Percentiles rank a stretch among this genome's conserved stretches.
These are phyloP conservation scores for Amia ocellicauda DNA, from an alignment of 2,113 vertebrate species.

Conservation along the genomic window DNA sequence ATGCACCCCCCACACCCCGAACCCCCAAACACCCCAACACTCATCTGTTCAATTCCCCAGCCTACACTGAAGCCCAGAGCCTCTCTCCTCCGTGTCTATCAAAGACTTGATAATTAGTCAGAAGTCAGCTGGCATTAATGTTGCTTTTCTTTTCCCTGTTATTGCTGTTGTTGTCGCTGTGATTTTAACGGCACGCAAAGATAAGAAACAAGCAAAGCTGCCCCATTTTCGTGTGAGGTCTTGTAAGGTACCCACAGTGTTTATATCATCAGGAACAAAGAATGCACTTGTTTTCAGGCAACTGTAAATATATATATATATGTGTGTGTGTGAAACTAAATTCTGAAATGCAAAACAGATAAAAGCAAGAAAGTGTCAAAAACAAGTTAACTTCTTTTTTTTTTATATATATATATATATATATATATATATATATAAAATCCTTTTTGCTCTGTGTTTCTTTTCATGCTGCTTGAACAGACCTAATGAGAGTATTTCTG, in stretches of 20 bases:
- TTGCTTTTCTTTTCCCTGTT: slow-evolving; percentile 60
- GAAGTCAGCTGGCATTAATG: slow-evolving; percentile 64
- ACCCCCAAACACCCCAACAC: too few species aligned
- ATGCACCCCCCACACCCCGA: too few species aligned
- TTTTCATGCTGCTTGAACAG: slow-evolving; percentile 58
- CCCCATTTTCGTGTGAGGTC: too few species aligned
- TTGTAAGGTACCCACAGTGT: too few species aligned
- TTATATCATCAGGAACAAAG: too few species aligned
- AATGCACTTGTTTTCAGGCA: too few species aligned
- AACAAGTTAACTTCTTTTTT: slow-evolving; percentile 59
- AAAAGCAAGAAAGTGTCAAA: slow-evolving; percentile 66
- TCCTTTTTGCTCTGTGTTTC: slow-evolving; percentile 40
- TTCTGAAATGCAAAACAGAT: slow-evolving; percentile 48
- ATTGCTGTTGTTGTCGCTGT: too few species aligned
- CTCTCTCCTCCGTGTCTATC: slow-evolving; percentile 53
- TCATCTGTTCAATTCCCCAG: too few species aligned
- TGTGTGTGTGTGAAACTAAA: slow-evolving; percentile 46
- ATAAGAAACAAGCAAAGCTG: slow-evolving; percentile 50
- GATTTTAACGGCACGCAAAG: too few species aligned
- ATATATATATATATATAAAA: too few species aligned
- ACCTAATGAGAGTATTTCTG: slow-evolving; percentile 76
- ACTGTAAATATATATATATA: slow-evolving; percentile 14
- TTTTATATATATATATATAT: slow-evolving; percentile 21
- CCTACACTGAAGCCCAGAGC: too few species aligned
- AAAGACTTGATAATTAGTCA: slow-evolving; percentile 75